phyloP scores from a whole-genome alignment of 1,140 invertebrate species.

The Heliothis virescens region DNA sequence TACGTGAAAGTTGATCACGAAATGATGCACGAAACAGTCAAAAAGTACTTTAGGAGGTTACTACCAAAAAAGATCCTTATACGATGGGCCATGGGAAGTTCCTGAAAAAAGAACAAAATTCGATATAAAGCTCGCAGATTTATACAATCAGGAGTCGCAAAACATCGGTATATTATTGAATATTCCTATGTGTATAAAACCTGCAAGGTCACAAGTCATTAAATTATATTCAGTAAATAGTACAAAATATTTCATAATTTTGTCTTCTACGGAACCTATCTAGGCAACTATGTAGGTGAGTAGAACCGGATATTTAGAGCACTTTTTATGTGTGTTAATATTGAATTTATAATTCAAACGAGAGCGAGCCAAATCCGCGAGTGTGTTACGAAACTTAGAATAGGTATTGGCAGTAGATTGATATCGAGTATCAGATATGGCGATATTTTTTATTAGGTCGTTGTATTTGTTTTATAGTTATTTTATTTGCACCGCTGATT shows the following conservation, averaged over 20 bases:
- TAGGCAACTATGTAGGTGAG: conserved; percentile 11
- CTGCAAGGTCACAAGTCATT: not conserved
- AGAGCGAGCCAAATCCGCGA: conserved; percentile 12
- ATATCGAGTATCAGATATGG: not conserved
- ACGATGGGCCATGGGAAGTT: no score
- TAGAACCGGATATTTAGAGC: conserved; percentile 25
- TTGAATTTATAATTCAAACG: conserved; percentile 4
- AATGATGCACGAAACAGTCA: no score
- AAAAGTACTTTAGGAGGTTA: no score
- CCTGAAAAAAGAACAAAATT: no score
- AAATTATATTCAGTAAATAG: not conserved
- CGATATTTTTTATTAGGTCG: not conserved
- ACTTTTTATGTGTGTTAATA: conserved; percentile 27
- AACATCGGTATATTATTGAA: no score
- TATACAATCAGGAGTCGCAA: not conserved
- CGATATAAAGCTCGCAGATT: not conserved
- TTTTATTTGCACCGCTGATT: no score
- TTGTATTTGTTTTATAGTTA: not conserved
- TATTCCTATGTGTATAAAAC: not conserved
- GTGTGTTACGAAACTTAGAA: conserved; percentile 13
- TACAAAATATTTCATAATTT: not conserved
- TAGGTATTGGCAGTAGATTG: not conserved
- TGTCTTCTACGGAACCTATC: conserved; percentile 19
- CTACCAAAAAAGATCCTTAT: no score
- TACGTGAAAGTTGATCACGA: no score